Percentiles rank a stretch among this genome's conserved stretches.
Conservation (phyloP, 2,113 vertebrate genomes). For the Bombycilla garrulus region DNA sequence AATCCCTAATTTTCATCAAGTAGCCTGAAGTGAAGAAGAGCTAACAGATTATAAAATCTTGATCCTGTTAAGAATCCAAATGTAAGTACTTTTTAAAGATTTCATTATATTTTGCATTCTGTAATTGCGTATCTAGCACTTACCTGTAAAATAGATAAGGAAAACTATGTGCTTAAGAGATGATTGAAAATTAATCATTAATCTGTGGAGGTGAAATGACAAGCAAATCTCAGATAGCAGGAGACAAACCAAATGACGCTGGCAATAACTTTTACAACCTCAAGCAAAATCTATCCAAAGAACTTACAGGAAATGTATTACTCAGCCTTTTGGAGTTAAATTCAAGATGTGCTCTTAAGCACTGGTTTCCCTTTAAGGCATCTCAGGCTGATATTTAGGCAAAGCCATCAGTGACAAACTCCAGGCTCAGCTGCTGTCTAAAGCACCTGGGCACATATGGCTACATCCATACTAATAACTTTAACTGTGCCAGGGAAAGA, state of each 20-base stretch:
- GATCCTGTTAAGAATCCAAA: neutral
- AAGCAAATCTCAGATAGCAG: neutral
- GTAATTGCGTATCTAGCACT: neutral
- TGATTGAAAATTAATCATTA: neutral
- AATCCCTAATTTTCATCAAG: slow-evolving; percentile 13
- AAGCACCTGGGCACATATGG: neutral
- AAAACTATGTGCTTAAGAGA: neutral
- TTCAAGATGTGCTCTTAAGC: neutral
- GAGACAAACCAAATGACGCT: neutral
- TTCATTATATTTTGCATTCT: neutral
- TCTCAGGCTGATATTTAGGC: neutral
- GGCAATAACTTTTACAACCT: neutral
- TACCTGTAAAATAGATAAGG: neutral
- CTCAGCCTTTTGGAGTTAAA: neutral
- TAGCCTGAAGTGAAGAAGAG: neutral
- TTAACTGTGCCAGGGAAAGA: neutral
- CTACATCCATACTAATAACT: neutral
- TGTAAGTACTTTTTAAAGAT: neutral
- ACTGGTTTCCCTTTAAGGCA: neutral
- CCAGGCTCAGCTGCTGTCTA: neutral
- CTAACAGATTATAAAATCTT: neutral
- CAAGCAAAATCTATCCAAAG: neutral
- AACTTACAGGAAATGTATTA: neutral
- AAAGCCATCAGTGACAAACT: neutral
- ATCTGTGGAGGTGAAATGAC: neutral